Percentiles rank a stretch among this genome's conserved stretches.
Evolutionary conservation across 2,797 vertebrate genomes (phyloP).

Genomic region (Poeciliopsis paucimaculata): DNA sequence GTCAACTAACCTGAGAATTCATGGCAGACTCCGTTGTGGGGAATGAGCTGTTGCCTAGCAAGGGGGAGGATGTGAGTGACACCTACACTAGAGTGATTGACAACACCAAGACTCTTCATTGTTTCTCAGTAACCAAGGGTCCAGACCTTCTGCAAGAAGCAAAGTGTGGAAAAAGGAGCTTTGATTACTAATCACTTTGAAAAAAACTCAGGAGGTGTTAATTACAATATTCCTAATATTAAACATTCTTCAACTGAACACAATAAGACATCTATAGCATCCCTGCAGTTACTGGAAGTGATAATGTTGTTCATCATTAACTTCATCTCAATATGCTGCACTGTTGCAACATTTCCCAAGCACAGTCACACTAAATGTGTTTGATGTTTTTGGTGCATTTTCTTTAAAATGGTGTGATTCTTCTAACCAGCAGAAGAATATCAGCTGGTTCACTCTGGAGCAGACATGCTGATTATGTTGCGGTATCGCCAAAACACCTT

Average conservation of each 20-base stretch:
- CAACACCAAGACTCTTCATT: no score
- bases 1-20: no score
- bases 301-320: not conserved
- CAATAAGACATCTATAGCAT: not conserved
- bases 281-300: not conserved
- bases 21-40: no score
- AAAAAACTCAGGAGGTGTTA: not conserved
- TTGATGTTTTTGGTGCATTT: not conserved
- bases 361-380: not conserved
- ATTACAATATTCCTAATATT: not conserved
- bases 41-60: no score
- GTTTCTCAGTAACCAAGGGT: no score
- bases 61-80: no score
- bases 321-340: not conserved
- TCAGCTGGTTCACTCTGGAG: not conserved
- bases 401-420: not conserved
- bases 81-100: no score
- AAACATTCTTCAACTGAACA: not conserved
- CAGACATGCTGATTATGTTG: not conserved
- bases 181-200: not conserved
- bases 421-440: not conserved
- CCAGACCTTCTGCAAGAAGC: no score
- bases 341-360: not conserved
- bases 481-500: not conserved
- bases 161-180: no score